A percentile compares a stretch with the other conserved stretches of the same genome.
These are phyloP conservation scores for Crenichthys baileyi DNA, from an alignment of 2,797 vertebrate genomes.

Conservation along the genomic window DNA sequence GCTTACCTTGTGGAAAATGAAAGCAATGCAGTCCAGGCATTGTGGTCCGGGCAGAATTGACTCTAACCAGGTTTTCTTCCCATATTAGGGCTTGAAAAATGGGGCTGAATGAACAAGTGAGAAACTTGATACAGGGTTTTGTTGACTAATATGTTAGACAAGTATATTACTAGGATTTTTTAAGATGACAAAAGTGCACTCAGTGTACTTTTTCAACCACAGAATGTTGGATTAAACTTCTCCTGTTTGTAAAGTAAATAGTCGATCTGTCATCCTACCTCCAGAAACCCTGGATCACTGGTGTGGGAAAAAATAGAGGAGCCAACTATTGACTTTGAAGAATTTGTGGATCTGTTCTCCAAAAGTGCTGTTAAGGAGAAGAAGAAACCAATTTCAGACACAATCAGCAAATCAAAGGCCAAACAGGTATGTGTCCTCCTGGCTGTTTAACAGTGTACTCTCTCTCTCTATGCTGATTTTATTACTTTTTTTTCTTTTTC, in stretches of 20 bases:
- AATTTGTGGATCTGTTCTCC: constrained; percentile 96
- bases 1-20: constrained; percentile 76
- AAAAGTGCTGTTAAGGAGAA: constrained; percentile 96
- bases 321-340: constrained; percentile 90
- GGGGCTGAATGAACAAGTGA: constrained; percentile 38
- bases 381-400: constrained; percentile 98
- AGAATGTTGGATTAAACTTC: constrained; percentile 1
- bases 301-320: constrained; percentile 98
- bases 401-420: constrained; percentile 94
- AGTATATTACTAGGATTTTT: constrained; percentile 27
- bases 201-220: constrained; percentile 5
- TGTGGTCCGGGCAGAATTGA: constrained; percentile 66
- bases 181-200: constrained; percentile 37
- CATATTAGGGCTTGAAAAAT: constrained; percentile 62
- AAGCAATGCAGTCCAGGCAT: constrained; percentile 72
- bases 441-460: background rate
- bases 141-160: constrained; percentile 29
- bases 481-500: constrained; percentile 40
- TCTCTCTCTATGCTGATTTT: constrained; percentile 77
- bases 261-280: constrained; percentile 28
- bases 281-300: constrained; percentile 84
- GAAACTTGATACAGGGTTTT: constrained; percentile 44
- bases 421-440: constrained; percentile 86
- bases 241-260: constrained; percentile 15
- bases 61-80: constrained; percentile 67